Percentiles rank a stretch among this genome's conserved stretches.
Evolutionary conservation across 92 coral and sea anemone species (phyloP).

Genomic region (Porites evermanni): DNA sequence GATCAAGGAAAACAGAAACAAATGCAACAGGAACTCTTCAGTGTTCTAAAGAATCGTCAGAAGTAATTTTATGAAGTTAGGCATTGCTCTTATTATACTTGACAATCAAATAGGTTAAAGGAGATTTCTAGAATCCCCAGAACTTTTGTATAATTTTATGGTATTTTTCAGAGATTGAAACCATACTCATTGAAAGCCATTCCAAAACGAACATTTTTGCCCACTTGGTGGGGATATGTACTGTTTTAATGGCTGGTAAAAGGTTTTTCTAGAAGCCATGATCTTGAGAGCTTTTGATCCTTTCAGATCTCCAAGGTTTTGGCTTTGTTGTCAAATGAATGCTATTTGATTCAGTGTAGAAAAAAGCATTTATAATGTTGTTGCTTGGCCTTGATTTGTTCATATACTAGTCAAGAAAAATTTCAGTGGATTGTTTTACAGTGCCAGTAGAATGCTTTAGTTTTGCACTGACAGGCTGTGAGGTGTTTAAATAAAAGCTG

Average conservation of each 20-base stretch:
- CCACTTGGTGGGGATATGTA: background rate
- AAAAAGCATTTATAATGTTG: background rate
- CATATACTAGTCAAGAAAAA: too few species aligned
- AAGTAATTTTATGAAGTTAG: conserved; percentile 42
- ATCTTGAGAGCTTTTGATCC: background rate
- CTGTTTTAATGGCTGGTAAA: background rate
- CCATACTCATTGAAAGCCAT: background rate
- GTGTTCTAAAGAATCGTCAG: conserved; percentile 87
- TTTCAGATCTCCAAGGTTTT: background rate
- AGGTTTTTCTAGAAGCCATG: background rate
- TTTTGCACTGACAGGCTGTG: too few species aligned
- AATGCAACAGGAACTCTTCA: conserved; percentile 94
- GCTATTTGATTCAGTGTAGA: background rate
- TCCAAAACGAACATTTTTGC: background rate
- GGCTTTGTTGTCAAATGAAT: conserved; percentile 8
- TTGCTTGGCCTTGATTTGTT: background rate
- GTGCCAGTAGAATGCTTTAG: too few species aligned
- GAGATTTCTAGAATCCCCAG: conserved; percentile 39
- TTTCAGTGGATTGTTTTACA: too few species aligned
- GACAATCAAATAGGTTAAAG: conserved; percentile 24
- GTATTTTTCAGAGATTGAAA: conserved; percentile 42
- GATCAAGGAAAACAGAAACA: conserved; percentile 84
- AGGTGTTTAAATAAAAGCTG: too few species aligned
- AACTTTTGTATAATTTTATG: conserved; percentile 53
- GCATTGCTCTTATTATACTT: conserved; percentile 4